Conservation (phyloP, 2,797 vertebrate genomes). For the Hyperoplus lanceolatus region DNA sequence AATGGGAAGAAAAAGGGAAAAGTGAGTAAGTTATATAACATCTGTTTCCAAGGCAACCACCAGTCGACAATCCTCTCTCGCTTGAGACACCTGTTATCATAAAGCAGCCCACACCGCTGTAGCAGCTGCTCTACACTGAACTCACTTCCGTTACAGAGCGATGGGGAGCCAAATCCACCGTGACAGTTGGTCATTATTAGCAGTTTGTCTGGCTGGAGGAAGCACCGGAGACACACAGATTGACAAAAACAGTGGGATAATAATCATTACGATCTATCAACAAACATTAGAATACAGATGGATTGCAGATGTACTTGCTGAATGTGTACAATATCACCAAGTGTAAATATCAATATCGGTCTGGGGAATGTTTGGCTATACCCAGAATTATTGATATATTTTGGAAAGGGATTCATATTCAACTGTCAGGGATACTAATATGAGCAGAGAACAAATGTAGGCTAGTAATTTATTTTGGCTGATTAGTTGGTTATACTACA, state of each 20-base stretch:
- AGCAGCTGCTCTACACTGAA: constrained; percentile 64
- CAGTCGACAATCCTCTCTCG: constrained; percentile 51
- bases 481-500: constrained; percentile 6
- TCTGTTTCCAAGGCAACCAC: constrained; percentile 82
- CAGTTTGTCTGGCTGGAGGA: constrained; percentile 54
- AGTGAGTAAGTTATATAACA: constrained; percentile 65
- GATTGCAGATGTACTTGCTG: constrained; percentile 25
- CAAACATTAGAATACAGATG: constrained; percentile 55
- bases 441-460: constrained; percentile 20
- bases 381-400: constrained; percentile 23
- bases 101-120: constrained; percentile 59
- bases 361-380: constrained; percentile 38
- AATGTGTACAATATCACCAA: constrained; percentile 26
- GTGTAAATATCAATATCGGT: constrained; percentile 53
- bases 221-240: constrained; percentile 36
- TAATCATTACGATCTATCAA: constrained; percentile 62
- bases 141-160: constrained; percentile 63
- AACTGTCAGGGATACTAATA: constrained; percentile 23
- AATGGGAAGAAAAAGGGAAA: constrained; percentile 15
- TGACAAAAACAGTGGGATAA: constrained; percentile 58
- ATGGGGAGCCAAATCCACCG: constrained; percentile 62
- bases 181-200: constrained; percentile 70
- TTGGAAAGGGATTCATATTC: constrained; percentile 27
- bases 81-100: constrained; percentile 78
- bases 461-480: constrained; percentile 14